Evolutionary conservation across 2,797 vertebrate species (phyloP), one percentile per base, ranked within the genome.

Genomic region (Bryconaethiops microstoma): DNA sequence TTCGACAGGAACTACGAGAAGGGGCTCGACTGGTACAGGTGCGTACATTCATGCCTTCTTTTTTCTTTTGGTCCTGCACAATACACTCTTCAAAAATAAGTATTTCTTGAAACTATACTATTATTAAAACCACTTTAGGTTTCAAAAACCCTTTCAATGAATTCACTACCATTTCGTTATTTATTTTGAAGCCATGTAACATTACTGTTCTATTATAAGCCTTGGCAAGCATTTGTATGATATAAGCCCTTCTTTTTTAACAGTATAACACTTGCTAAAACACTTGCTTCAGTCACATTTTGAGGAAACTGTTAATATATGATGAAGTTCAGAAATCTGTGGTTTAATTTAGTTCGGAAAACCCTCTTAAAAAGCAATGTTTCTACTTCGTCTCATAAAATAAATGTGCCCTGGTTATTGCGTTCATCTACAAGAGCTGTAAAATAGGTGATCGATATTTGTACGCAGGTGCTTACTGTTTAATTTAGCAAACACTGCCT

Each of bases 1-100:
- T 99, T 99, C 93, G 98, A 99, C 91, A 95, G 98, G 91, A 95
- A 99, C 95, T 99, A 99, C 91, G 96, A 98, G 74, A 96, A 94
- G 86, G 98, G 98, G 74, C 92, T 98, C 91, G 96, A 97, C 87
- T 99, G 98, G 98, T 99, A 99, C 96, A 95, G 96, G 98, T 99
- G 94, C 90, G 94, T 65, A 67, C 73, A 63, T 69, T 79, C 72
- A 12, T 25, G 2, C 62, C 68, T 59, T 35, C 76, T 39, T 5
- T 68, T 68, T 42, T 17, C 21, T 68, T 21, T 9, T n/a, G 25
- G 8, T 42, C 71, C 19, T 19, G 13, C 25, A 74, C 71, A 5
- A 9, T 29, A 69, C 19, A 52, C 13, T 10, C 35, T 12, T 52
- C 12, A n/a, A 55, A 57, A 39, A 63, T 10, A 5, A 23, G 4